Base-by-base conservation (phyloP, 2,113 vertebrate genomes). In the Anguilla rostrata region DNA sequence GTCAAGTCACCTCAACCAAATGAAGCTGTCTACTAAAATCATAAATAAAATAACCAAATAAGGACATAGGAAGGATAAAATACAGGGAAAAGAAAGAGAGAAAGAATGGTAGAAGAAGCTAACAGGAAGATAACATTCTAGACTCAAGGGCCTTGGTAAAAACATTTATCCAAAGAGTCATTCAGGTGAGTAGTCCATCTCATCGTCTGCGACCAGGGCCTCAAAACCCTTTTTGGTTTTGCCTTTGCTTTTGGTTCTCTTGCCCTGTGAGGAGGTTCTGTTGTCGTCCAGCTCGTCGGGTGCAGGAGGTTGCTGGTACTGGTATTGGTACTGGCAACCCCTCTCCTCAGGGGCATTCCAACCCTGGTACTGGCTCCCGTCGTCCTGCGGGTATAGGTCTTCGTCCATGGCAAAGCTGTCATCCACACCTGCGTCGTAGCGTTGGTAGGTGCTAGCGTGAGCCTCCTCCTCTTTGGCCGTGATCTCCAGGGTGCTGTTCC, bases 401-500 rank as follows among this genome's bases (percentile, higher is more conserved):
- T 97, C 96, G 0, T 97, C 96, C 11, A 95, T 90, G 0, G 95
- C 94, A 93, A 98, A 97, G 87, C 95, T 97, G 90, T 99, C 98
- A 0, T 99, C 98, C 49, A 97, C 94, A 53, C 94, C 95, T n/a
- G 94, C 92, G 0, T 99, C 98, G 0, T 97, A 99, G 89, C 98
- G 96, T 90, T 97, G 98, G 94, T 99, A 99, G 0, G 96, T 97
- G 90, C 98, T 99, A 91, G 98, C 97, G 78, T 97, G 97, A 0
- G 97, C 95, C 82, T 97, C 97, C 90, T 97, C 96, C 84, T 98
- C 96, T 0, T 95, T 93, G 82, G 97, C 97, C 0, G 95, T 96
- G 88, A 98, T 96, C 93, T 99, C 98, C 93, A 99, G 92, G 0
- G 96, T 97, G 94, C 98, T 99, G 95, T 99, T 97, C 98, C 98